phyloP scores from a whole-genome alignment of 1,140 invertebrate species.

The Galleria mellonella region DNA sequence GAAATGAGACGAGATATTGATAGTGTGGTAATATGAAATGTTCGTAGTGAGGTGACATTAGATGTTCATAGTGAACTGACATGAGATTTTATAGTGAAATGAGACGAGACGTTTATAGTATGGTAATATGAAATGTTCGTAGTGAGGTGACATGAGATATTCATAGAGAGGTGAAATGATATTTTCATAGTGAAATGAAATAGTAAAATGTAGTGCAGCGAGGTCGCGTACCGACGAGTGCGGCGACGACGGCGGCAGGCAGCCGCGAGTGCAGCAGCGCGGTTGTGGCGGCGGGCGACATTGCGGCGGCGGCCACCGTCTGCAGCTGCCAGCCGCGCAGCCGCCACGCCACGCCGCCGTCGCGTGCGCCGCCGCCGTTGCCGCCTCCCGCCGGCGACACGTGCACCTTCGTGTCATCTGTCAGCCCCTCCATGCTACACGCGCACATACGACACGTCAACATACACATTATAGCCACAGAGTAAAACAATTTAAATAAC shows the following conservation, averaged over 20 bases:
- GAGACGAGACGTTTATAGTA: too few relatives aligned
- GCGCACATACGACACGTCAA: not conserved
- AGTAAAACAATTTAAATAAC: too few relatives aligned
- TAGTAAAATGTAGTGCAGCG: too few relatives aligned
- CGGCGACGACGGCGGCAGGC: constrained; percentile 66
- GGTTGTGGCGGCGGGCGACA: constrained; percentile 83
- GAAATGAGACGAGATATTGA: too few relatives aligned
- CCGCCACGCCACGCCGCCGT: constrained; percentile 69
- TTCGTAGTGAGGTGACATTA: too few relatives aligned
- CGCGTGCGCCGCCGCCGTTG: constrained; percentile 5
- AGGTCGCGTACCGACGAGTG: constrained; percentile 32
- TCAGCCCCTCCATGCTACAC: constrained; percentile 74
- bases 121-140: too few relatives aligned
- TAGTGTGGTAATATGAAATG: too few relatives aligned
- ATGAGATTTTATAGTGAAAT: too few relatives aligned
- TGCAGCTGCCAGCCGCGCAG: constrained; percentile 78
- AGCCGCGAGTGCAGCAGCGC: constrained; percentile 86
- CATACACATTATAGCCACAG: constrained; percentile 1
- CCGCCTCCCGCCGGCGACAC: constrained; percentile 45
- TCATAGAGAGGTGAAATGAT: too few relatives aligned
- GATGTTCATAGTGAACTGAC: too few relatives aligned
- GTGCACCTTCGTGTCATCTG: constrained; percentile 82
- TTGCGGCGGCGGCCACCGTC: constrained; percentile 83
- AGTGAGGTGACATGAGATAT: too few relatives aligned
- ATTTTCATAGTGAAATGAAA: too few relatives aligned